phyloP scores from a whole-genome alignment of 2,797 vertebrate species.

The Tokudaia tokunoshimensis region DNA sequence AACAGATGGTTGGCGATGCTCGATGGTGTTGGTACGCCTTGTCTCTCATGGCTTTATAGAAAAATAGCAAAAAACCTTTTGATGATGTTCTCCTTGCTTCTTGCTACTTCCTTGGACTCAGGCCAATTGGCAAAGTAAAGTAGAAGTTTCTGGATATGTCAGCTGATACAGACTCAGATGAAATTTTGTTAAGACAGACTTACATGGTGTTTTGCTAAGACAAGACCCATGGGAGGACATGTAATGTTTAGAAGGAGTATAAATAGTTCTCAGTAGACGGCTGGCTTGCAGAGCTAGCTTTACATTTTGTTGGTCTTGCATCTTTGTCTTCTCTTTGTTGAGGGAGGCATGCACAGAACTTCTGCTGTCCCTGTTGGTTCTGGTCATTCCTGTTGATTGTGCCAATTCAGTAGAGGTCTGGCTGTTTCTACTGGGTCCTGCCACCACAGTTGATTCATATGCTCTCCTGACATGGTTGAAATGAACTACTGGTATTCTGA shows the following conservation, averaged over 20 bases:
- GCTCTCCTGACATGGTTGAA: not conserved
- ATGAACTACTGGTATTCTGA: not conserved
- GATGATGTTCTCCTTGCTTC: not conserved
- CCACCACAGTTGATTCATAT: not conserved
- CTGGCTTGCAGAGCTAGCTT: not conserved
- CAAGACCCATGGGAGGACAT: not conserved
- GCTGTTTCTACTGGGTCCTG: not conserved
- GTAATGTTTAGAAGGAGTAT: not conserved
- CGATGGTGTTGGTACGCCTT: not conserved
- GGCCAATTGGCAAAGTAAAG: not conserved
- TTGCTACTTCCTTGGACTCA: not conserved
- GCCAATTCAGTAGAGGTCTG: not conserved
- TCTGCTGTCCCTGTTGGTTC: not conserved
- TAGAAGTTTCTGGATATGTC: not conserved
- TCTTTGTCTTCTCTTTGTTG: not conserved
- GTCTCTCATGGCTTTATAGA: not conserved
- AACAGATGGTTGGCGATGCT: not conserved
- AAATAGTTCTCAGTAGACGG: not conserved
- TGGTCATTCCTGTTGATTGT: not conserved
- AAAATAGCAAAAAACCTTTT: not conserved
- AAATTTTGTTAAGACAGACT: not conserved
- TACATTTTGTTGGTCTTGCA: not conserved
- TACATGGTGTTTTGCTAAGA: not conserved
- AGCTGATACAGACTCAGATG: not conserved
- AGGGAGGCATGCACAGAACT: not conserved